phyloP scores from a whole-genome alignment of 2,888 invertebrate species.

The Furcula furcula region DNA sequence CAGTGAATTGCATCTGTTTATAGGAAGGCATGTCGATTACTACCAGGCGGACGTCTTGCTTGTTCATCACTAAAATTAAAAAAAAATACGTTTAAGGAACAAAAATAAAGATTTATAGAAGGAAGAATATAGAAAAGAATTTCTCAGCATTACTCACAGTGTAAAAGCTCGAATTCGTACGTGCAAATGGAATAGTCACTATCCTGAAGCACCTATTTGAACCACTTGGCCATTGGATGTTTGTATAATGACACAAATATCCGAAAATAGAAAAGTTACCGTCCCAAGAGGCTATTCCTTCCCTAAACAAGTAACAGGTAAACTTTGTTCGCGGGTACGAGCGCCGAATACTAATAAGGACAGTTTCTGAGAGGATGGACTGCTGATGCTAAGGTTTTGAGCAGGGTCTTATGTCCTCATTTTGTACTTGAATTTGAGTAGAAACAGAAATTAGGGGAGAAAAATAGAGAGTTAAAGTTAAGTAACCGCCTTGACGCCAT shows the following conservation, averaged over 20 bases:
- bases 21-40: no score
- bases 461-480: no score
- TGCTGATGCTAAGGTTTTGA: background rate
- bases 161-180: background rate
- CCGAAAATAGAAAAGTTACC: constrained; percentile 19
- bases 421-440: no score
- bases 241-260: constrained; percentile 9
- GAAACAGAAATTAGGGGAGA: no score
- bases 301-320: constrained; percentile 29
- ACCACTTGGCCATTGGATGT: background rate
- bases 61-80: no score
- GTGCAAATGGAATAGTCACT: background rate
- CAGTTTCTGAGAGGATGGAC: background rate
- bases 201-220: background rate
- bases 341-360: constrained; percentile 10
- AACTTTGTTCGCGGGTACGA: constrained; percentile 8
- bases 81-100: no score
- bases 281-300: constrained; percentile 8
- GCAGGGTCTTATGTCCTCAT: no score
- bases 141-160: background rate
- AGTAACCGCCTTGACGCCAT: no score
- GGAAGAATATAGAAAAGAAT: background rate
- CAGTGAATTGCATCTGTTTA: no score
- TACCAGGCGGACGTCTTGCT: no score
- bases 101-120: background rate